A percentile compares a stretch with the other conserved stretches of the same genome.
phyloP scores from a whole-genome alignment of 2,888 invertebrate genomes.

The Hecatera dysodea region DNA sequence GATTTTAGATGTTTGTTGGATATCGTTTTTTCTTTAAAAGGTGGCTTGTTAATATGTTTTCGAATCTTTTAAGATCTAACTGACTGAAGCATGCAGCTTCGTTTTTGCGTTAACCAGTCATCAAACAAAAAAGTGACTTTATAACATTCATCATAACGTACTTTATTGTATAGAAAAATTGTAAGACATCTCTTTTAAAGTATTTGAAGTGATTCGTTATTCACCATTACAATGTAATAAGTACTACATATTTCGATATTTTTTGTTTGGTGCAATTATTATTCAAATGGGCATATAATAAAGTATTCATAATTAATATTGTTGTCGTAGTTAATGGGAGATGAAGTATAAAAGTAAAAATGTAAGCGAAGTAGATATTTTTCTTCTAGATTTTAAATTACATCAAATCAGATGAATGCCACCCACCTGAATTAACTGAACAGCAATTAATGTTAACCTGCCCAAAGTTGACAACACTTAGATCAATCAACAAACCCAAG shows the following conservation, averaged over 20 bases:
- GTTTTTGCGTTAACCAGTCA: no score
- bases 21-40: background rate
- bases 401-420: no score
- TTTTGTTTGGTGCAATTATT: background rate
- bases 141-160: background rate
- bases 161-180: background rate
- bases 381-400: no score
- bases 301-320: no score
- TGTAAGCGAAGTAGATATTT: no score
- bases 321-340: no score
- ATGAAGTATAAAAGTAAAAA: no score
- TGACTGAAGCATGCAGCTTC: no score
- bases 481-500: constrained; percentile 43
- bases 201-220: background rate
- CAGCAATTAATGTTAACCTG: constrained; percentile 27
- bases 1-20: background rate
- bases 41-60: background rate
- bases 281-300: no score
- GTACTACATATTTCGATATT: background rate
- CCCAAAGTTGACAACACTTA: constrained; percentile 35
- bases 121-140: no score
- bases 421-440: background rate
- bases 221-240: background rate
- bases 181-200: background rate
- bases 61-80: no score